A percentile compares a stretch with the other conserved stretches of the same genome.
Conservation (phyloP, 2,113 vertebrate genomes). For the Pelusios castaneus region DNA sequence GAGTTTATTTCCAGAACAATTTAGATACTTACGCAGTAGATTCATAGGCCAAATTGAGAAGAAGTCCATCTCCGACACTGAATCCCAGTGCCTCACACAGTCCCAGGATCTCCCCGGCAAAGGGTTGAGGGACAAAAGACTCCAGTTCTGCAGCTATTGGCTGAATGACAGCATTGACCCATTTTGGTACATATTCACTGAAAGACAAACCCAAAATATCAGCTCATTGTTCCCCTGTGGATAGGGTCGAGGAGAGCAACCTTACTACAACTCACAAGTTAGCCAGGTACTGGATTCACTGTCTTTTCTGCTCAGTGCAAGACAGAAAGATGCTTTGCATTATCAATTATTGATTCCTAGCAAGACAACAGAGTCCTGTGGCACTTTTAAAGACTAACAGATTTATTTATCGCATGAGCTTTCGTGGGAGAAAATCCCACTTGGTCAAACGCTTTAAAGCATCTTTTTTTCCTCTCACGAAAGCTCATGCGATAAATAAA, state of each 20-base stretch:
- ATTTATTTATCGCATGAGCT: too few relatives aligned
- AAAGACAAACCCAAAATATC: not conserved
- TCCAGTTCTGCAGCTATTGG: constrained; percentile 73
- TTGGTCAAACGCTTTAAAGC: too few relatives aligned
- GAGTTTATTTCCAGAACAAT: fast-evolving
- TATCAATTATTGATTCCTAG: fast-evolving
- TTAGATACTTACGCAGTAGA: constrained; percentile 83
- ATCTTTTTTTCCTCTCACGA: too few relatives aligned
- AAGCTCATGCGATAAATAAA: too few relatives aligned
- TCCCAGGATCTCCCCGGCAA: constrained; percentile 84
- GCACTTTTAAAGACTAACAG: too few relatives aligned
- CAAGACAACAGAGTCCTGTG: too few relatives aligned
- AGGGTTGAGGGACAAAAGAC: constrained; percentile 81
- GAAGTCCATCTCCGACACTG: constrained; percentile 79
- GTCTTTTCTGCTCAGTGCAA: not conserved
- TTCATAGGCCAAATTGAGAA: constrained; percentile 93
- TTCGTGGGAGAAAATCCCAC: too few relatives aligned
- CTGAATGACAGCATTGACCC: constrained; percentile 81
- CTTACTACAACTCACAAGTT: not conserved
- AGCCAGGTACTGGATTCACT: not conserved
- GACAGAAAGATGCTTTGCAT: fast-evolving
- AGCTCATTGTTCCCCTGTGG: too few relatives aligned
- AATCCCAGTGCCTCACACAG: constrained; percentile 75
- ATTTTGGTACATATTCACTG: constrained; percentile 84
- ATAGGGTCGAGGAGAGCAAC: not conserved